Evolutionary conservation across 2,113 vertebrate genomes (phyloP).

Genomic region (Platysternon megacephalum): DNA sequence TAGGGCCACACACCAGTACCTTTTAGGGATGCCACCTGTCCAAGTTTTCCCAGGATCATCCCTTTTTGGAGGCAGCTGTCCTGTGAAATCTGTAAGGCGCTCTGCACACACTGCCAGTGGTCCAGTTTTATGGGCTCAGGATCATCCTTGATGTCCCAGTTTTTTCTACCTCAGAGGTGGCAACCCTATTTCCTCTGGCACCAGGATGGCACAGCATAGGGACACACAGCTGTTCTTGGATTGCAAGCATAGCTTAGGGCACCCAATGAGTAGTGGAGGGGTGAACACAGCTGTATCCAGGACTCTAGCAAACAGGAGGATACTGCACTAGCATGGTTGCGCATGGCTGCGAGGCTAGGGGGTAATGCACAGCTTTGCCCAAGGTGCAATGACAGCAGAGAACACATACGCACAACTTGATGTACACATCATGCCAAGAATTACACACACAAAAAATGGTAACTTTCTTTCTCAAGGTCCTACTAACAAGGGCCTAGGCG

Average conservation of each 20-base stretch:
- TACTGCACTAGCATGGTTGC: accelerated
- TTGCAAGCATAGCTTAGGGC: background rate
- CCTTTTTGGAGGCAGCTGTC: background rate
- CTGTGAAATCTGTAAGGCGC: background rate
- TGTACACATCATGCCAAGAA: background rate
- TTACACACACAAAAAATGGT: background rate
- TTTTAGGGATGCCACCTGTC: background rate
- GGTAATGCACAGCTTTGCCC: accelerated
- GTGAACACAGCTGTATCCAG: background rate
- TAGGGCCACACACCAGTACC: background rate
- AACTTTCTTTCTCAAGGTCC: background rate
- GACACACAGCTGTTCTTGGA: background rate
- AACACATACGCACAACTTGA: background rate
- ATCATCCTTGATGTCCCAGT: background rate
- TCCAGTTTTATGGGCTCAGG: background rate
- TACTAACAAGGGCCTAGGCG: background rate
- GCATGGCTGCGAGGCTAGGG: accelerated
- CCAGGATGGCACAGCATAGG: background rate
- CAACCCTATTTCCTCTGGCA: background rate
- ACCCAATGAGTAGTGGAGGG: background rate
- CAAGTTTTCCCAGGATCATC: background rate
- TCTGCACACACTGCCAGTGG: background rate
- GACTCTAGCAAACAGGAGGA: background rate
- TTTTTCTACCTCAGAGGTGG: background rate
- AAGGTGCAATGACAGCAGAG: accelerated